A percentile compares a stretch with the other conserved stretches of the same genome.
Evolutionary conservation across 2,888 invertebrate genomes (phyloP).

Genomic region (Mythimna lalbum): DNA sequence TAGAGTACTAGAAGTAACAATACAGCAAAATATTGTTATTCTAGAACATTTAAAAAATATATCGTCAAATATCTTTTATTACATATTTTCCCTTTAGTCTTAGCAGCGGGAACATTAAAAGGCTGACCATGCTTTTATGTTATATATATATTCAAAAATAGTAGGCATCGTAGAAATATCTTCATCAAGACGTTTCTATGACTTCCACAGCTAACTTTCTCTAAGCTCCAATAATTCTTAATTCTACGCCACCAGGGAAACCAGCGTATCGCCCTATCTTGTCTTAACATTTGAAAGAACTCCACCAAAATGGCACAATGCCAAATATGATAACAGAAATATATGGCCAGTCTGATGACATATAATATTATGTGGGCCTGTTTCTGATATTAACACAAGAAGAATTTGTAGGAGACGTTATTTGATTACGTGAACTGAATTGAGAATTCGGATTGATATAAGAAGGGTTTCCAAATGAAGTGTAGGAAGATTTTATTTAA

Average conservation of each 20-base stretch:
- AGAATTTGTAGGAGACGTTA: conserved; percentile 52
- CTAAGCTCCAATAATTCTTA: conserved; percentile 46
- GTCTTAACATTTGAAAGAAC: conserved; percentile 55
- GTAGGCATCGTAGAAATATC: too few species aligned
- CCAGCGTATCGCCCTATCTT: conserved; percentile 47
- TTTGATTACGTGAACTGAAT: conserved; percentile 58
- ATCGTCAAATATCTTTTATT: too few species aligned
- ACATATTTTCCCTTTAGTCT: too few species aligned
- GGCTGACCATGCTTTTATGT: too few species aligned
- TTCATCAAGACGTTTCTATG: background rate
- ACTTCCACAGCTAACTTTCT: conserved; percentile 4
- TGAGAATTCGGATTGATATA: conserved; percentile 21
- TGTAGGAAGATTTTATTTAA: background rate
- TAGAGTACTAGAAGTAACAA: background rate
- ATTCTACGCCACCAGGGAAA: conserved; percentile 32
- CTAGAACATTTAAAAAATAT: too few species aligned
- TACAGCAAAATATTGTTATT: background rate
- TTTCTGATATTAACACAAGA: conserved; percentile 52
- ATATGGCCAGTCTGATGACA: conserved; percentile 47
- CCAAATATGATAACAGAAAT: conserved; percentile 61
- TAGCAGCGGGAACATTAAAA: too few species aligned
- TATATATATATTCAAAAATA: too few species aligned
- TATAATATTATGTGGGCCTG: conserved; percentile 34
- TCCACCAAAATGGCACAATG: conserved; percentile 55
- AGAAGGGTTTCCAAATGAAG: conserved; percentile 10